phyloP scores from a whole-genome alignment of 2,797 vertebrate genomes.

The Tiaroga cobitis region DNA sequence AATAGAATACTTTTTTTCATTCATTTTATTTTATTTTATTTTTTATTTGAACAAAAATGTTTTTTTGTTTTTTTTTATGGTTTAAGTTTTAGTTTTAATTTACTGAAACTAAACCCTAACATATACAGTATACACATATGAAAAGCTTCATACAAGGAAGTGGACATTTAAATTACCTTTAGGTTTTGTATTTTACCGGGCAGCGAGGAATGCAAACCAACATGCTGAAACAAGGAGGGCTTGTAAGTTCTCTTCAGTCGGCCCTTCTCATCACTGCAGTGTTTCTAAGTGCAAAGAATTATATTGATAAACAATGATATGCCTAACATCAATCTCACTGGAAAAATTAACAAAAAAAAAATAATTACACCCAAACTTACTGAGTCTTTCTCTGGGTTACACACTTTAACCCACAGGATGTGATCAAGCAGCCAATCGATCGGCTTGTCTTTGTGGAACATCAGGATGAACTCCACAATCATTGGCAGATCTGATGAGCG shows the following conservation, averaged over 20 bases:
- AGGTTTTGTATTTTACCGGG: slow-evolving; percentile 81
- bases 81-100: background rate
- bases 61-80: background rate
- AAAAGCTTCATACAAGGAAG: background rate
- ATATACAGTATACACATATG: no score
- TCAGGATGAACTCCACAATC: slow-evolving; percentile 87
- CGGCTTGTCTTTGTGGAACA: slow-evolving; percentile 93
- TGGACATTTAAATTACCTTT: slow-evolving; percentile 76
- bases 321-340: background rate
- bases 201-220: slow-evolving; percentile 86
- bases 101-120: no score
- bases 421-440: slow-evolving; percentile 89
- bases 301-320: background rate
- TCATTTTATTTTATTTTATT: no score
- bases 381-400: slow-evolving; percentile 78
- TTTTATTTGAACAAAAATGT: no score
- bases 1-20: background rate
- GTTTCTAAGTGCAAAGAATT: slow-evolving; percentile 58
- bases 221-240: slow-evolving; percentile 91
- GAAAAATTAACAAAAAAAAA: background rate
- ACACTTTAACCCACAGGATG: slow-evolving; percentile 87
- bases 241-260: slow-evolving; percentile 75
- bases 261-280: slow-evolving; percentile 80
- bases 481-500: slow-evolving; percentile 78
- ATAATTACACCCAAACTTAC: slow-evolving; percentile 75